These are phyloP conservation scores for Galago senegalensis DNA, from an alignment of 2,797 vertebrate species.

Conservation along the genomic window DNA sequence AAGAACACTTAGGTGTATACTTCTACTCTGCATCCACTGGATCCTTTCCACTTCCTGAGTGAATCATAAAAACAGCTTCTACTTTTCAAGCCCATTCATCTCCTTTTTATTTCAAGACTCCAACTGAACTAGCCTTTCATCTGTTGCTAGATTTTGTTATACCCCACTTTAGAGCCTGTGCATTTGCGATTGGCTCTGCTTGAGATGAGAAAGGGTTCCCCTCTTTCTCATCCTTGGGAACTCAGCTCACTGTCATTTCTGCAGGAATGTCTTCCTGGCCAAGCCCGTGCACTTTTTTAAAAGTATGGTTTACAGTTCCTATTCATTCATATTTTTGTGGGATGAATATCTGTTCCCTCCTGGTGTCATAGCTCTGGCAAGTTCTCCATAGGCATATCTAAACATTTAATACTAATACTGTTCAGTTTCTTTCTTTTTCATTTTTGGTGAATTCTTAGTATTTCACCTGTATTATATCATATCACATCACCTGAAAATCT, in stretches of 20 bases:
- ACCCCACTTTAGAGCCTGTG: neutral
- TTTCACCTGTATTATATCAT: neutral
- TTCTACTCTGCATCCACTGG: neutral
- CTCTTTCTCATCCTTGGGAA: neutral
- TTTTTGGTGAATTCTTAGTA: neutral
- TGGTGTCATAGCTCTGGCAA: neutral
- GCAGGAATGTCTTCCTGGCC: neutral
- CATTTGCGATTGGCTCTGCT: neutral
- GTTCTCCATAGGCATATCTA: neutral
- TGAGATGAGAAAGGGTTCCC: neutral
- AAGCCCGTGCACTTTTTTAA: neutral
- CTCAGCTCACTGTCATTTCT: neutral
- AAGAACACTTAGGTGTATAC: neutral
- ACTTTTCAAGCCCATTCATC: neutral
- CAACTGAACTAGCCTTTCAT: neutral
- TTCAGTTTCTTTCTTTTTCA: neutral
- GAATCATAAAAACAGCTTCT: neutral
- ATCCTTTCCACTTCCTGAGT: neutral
- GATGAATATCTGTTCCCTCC: neutral
- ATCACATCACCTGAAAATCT: neutral
- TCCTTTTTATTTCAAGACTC: neutral
- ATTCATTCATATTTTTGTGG: neutral
- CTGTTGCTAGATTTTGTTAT: neutral
- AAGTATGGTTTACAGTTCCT: neutral
- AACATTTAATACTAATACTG: neutral